Evolutionary conservation across 2,888 invertebrate genomes (phyloP).

Genomic region (Platypus cylindrus): DNA sequence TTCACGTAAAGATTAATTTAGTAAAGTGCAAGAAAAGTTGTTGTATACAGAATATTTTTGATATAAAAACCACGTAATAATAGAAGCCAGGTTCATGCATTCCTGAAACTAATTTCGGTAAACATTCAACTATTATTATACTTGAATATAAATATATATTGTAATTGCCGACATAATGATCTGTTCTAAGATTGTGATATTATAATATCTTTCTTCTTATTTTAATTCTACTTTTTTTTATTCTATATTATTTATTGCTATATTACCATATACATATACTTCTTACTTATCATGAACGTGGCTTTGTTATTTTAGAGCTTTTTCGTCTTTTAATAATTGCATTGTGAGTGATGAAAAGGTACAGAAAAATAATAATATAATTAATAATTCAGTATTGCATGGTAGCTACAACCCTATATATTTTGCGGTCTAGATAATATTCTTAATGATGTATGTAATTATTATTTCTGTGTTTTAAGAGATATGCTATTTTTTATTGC

Average conservation of each 20-base stretch:
- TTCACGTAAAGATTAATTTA: too few species aligned
- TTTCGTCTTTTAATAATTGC: not conserved
- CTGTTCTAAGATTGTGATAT: conserved; percentile 19
- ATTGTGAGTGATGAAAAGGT: too few species aligned
- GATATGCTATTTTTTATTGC: conserved; percentile 29
- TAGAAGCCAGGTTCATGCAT: conserved; percentile 13
- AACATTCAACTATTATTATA: too few species aligned
- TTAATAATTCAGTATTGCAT: conserved; percentile 31
- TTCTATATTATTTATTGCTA: not conserved
- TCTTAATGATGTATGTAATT: too few species aligned
- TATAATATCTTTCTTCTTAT: conserved; percentile 13
- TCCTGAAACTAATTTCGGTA: conserved; percentile 6
- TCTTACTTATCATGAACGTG: conserved; percentile 16
- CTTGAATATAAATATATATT: too few species aligned
- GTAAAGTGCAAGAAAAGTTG: too few species aligned
- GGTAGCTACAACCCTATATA: conserved; percentile 22
- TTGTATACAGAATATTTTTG: too few species aligned
- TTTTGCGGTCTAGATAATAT: conserved; percentile 32
- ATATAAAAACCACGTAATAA: too few species aligned
- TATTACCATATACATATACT: not conserved
- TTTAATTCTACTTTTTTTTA: not conserved
- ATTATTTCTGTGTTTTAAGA: conserved; percentile 24
- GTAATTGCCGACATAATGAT: conserved; percentile 16
- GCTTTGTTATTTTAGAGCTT: conserved; percentile 15
- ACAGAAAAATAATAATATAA: too few species aligned